Evolutionary conservation across 1,140 invertebrate genomes (phyloP).

Genomic region (Octopus bimaculoides): DNA sequence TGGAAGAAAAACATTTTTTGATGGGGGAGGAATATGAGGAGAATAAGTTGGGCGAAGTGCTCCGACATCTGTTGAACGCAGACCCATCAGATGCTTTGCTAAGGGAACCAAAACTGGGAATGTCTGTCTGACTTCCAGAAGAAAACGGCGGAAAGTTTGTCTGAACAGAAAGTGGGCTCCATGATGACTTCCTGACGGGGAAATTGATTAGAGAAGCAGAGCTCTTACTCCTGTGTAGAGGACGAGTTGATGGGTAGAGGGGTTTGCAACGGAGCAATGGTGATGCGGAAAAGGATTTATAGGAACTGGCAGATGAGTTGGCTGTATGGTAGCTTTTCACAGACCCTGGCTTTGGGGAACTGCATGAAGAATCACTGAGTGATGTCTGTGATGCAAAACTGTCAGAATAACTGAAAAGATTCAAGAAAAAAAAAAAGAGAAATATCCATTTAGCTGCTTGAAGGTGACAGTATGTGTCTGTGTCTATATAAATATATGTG

Average conservation of each 20-base stretch:
- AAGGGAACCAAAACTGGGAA: not conserved
- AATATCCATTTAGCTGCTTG: not conserved
- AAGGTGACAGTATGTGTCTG: not conserved
- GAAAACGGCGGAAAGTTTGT: not conserved
- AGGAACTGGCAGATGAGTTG: not conserved
- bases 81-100: not conserved
- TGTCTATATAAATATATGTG: not conserved
- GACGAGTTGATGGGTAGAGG: not conserved
- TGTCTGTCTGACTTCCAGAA: not conserved
- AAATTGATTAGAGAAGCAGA: not conserved
- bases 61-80: too few relatives aligned
- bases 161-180: not conserved
- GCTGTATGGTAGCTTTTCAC: not conserved
- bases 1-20: too few relatives aligned
- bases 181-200: not conserved
- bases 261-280: not conserved
- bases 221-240: not conserved
- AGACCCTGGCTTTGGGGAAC: not conserved
- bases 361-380: not conserved
- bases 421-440: not conserved
- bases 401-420: not conserved
- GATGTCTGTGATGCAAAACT: not conserved
- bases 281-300: not conserved
- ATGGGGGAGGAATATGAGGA: too few relatives aligned
- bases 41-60: too few relatives aligned